phyloP scores from a whole-genome alignment of 2,888 invertebrate species.

The Dryomyza anilis region DNA sequence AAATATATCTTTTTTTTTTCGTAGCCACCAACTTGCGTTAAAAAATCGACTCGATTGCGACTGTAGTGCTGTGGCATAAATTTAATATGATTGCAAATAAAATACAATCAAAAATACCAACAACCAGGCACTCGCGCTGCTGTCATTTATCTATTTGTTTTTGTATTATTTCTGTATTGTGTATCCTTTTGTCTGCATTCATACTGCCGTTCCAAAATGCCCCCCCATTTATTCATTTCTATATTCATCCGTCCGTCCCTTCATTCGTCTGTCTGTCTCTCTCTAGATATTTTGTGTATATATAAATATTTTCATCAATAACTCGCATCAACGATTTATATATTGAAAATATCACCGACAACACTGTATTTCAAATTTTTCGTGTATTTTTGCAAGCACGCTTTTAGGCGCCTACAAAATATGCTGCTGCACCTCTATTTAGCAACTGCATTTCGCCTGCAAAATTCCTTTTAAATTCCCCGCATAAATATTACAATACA shows the following conservation, averaged over 20 bases:
- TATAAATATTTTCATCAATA: neutral
- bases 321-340: too few species aligned
- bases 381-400: too few species aligned
- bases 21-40: too few species aligned
- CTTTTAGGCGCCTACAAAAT: too few species aligned
- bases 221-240: neutral
- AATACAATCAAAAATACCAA: too few species aligned
- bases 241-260: neutral
- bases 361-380: too few species aligned
- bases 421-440: too few species aligned
- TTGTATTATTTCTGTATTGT: neutral
- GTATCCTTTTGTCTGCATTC: neutral
- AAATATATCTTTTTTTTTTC: too few species aligned
- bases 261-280: neutral
- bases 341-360: neutral
- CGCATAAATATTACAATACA: too few species aligned
- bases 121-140: too few species aligned
- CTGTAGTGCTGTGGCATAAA: slow-evolving; percentile 9
- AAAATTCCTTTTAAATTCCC: too few species aligned
- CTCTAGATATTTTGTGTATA: neutral
- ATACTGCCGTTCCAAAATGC: neutral
- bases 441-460: too few species aligned
- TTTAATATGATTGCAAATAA: slow-evolving; percentile 21
- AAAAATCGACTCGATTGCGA: neutral
- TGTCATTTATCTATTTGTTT: slow-evolving; percentile 14